Percentiles rank a stretch among this genome's conserved stretches.
Evolutionary conservation across 2,888 invertebrate genomes (phyloP).

Genomic region (Drosophila prostipennis): DNA sequence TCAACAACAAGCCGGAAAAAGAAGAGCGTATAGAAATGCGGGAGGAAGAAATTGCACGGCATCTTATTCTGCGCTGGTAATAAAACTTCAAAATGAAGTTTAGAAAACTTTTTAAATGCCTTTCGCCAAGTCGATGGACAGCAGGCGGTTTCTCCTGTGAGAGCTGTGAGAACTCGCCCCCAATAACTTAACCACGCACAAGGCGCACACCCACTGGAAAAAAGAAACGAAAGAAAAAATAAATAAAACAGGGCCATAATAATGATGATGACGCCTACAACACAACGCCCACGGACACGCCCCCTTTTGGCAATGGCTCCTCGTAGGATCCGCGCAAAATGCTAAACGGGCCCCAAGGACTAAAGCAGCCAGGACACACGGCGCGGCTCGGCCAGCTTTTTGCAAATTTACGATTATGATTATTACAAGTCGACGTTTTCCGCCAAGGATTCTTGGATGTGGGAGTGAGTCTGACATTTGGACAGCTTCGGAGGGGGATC

Average conservation of each 20-base stretch:
- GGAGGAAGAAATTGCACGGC: conserved; percentile 27
- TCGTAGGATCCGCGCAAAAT: conserved; percentile 55
- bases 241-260: conserved; percentile 47
- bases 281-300: conserved; percentile 38
- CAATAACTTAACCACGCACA: conserved; percentile 17
- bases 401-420: conserved; percentile 80
- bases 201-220: conserved; percentile 3
- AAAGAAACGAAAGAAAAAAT: conserved; percentile 18
- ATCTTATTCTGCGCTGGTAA: conserved; percentile 51
- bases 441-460: conserved; percentile 28
- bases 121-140: conserved; percentile 44
- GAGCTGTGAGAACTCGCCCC: not conserved
- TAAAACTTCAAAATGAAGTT: conserved; percentile 79
- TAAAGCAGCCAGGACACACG: conserved; percentile 30
- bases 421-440: conserved; percentile 78
- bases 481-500: conserved; percentile 49
- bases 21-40: conserved; percentile 14
- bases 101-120: conserved; percentile 77
- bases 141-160: not conserved
- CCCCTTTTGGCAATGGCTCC: conserved; percentile 23
- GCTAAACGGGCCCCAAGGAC: conserved; percentile 77
- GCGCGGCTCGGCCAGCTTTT: conserved; percentile 61
- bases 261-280: conserved; percentile 76
- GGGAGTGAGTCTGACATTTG: conserved; percentile 58
- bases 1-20: conserved; percentile 60